Evolutionary conservation across 2,797 vertebrate genomes (phyloP).

Genomic region (Chromis chromis): DNA sequence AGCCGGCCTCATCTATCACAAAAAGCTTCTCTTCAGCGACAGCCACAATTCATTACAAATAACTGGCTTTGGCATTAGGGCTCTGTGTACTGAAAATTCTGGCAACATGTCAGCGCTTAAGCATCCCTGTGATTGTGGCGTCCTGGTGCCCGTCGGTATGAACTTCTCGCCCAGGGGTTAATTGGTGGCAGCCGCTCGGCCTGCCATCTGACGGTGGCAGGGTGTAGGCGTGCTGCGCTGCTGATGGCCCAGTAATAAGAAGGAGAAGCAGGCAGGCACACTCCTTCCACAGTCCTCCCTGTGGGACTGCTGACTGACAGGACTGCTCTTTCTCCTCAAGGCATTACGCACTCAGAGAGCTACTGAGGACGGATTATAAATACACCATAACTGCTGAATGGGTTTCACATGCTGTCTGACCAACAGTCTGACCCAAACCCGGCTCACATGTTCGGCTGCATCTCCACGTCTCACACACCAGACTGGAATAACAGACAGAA

Average conservation of each 20-base stretch:
- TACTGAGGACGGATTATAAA: slow-evolving; percentile 50
- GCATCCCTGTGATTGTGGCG: slow-evolving; percentile 42
- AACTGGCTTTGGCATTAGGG: slow-evolving; percentile 25
- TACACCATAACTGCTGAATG: slow-evolving; percentile 21
- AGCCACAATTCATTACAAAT: slow-evolving; percentile 44
- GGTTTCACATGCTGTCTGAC: slow-evolving; percentile 9
- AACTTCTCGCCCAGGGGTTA: slow-evolving; percentile 67
- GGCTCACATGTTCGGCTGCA: background rate
- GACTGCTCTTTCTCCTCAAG: slow-evolving; percentile 67
- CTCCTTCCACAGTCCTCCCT: slow-evolving; percentile 35
- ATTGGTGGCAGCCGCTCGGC: slow-evolving; percentile 72
- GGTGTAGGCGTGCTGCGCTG: slow-evolving; percentile 64
- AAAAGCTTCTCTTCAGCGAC: slow-evolving; percentile 38
- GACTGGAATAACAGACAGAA: background rate
- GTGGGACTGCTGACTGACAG: slow-evolving; percentile 67
- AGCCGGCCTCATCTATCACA: slow-evolving; percentile 51
- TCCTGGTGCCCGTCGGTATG: slow-evolving; percentile 41
- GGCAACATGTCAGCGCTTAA: slow-evolving; percentile 46
- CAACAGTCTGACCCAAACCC: background rate
- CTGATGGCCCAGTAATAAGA: slow-evolving; percentile 72
- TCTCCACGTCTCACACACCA: background rate
- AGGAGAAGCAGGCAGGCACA: slow-evolving; percentile 52
- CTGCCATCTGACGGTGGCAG: slow-evolving; percentile 62
- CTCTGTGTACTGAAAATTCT: slow-evolving; percentile 22
- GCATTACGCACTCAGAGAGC: slow-evolving; percentile 24